Conservation (phyloP, 2,888 invertebrate genomes). For the Meliscaeva auricollis region DNA sequence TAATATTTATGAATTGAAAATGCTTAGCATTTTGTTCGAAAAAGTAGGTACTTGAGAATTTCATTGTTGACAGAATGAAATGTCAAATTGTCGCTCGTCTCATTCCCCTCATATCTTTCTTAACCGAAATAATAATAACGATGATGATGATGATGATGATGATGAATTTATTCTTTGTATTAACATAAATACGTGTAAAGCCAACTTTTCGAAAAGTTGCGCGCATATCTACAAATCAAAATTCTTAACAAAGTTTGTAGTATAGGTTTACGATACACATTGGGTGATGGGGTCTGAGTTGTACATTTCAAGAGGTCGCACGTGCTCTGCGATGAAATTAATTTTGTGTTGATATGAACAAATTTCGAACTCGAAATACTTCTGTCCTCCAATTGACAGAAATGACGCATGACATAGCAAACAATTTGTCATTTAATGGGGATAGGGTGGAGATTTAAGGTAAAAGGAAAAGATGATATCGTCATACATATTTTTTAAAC, state of each 20-base stretch:
- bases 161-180: constrained; percentile 57
- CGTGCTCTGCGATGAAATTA: constrained; percentile 57
- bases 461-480: not conserved
- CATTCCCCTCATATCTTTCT: not conserved
- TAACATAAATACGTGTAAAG: constrained; percentile 52
- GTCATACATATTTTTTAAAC: not conserved
- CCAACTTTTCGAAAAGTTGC: constrained; percentile 28
- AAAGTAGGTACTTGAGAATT: constrained; percentile 54
- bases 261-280: too few relatives aligned
- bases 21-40: too few relatives aligned
- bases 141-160: constrained; percentile 44
- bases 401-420: constrained; percentile 65
- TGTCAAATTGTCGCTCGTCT: constrained; percentile 54
- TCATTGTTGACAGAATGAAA: constrained; percentile 43
- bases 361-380: constrained; percentile 44
- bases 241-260: constrained; percentile 44
- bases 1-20: constrained; percentile 55
- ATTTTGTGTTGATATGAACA: constrained; percentile 36
- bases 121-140: constrained; percentile 21
- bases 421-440: constrained; percentile 30
- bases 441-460: not conserved
- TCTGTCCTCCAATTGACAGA: constrained; percentile 42
- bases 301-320: constrained; percentile 61
- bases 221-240: constrained; percentile 58
- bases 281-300: constrained; percentile 26